These are phyloP conservation scores for Polietes domitor DNA, from an alignment of 2,888 invertebrate species.

Conservation along the genomic window DNA sequence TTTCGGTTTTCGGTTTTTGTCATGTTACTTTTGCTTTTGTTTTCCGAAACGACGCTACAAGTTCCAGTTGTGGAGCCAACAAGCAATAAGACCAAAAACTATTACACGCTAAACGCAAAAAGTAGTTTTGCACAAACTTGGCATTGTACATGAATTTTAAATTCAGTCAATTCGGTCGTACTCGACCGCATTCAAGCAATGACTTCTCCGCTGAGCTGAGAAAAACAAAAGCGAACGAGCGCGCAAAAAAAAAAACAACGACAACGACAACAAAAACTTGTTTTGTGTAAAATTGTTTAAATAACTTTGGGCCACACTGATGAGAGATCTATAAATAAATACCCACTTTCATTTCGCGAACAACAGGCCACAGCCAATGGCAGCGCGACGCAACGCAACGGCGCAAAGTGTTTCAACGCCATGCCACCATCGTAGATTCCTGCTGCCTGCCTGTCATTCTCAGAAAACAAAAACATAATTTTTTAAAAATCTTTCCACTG, in stretches of 20 bases:
- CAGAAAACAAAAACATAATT: neutral
- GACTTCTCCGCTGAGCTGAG: neutral
- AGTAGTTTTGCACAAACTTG: slow-evolving; percentile 59
- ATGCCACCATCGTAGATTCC: neutral
- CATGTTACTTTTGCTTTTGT: neutral
- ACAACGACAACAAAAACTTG: slow-evolving; percentile 50
- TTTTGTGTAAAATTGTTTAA: slow-evolving; percentile 50
- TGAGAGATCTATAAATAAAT: slow-evolving; percentile 30
- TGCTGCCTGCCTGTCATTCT: neutral
- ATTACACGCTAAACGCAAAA: neutral
- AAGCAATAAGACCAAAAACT: neutral
- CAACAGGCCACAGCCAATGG: neutral
- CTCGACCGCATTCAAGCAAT: neutral
- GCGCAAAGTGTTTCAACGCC: neutral
- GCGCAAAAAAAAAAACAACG: neutral
- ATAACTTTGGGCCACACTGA: slow-evolving; percentile 50
- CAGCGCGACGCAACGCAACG: no score
- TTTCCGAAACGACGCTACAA: neutral
- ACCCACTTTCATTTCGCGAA: slow-evolving; percentile 46
- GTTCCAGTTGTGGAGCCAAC: neutral
- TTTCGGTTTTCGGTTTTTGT: neutral
- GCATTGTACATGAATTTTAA: slow-evolving; percentile 58
- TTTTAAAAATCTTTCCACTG: neutral
- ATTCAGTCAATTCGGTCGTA: neutral
- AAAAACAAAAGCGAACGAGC: neutral